Percentiles rank a stretch among this genome's conserved stretches.
phyloP scores from a whole-genome alignment of 2,888 invertebrate genomes.

The Cynaeus angustus region DNA sequence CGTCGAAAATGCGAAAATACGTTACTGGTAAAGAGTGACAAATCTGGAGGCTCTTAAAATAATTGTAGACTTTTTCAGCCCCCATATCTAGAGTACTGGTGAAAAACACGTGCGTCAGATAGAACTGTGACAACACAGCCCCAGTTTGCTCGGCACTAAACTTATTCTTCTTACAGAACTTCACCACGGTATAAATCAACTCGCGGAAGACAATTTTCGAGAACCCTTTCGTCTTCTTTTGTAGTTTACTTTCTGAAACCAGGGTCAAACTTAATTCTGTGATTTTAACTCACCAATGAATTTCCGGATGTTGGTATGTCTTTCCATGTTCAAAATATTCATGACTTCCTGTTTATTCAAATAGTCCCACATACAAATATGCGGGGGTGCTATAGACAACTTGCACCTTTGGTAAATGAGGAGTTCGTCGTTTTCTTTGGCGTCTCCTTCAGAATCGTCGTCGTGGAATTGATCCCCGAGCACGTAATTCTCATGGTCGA shows the following conservation, averaged over 20 bases:
- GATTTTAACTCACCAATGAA: slow-evolving; percentile 59
- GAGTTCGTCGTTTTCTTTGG: not conserved
- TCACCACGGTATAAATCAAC: slow-evolving; percentile 63
- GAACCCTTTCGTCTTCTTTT: slow-evolving; percentile 61
- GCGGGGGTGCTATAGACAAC: slow-evolving; percentile 54
- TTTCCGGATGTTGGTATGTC: slow-evolving; percentile 56
- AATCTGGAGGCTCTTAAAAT: slow-evolving; percentile 66
- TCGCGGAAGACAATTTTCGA: slow-evolving; percentile 63
- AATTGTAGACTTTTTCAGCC: slow-evolving; percentile 66
- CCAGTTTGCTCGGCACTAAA: slow-evolving; percentile 64
- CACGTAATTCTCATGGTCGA: slow-evolving; percentile 49
- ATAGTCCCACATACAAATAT: slow-evolving; percentile 64
- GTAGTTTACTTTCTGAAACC: slow-evolving; percentile 63
- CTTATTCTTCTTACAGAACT: slow-evolving; percentile 62
- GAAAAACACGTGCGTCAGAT: slow-evolving; percentile 67
- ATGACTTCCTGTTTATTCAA: slow-evolving; percentile 62
- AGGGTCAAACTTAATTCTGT: not conserved
- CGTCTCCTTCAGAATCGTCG: not conserved
- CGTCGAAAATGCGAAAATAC: no score
- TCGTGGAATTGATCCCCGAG: not conserved
- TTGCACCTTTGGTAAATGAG: not conserved
- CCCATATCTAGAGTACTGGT: slow-evolving; percentile 62
- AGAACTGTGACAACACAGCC: slow-evolving; percentile 67
- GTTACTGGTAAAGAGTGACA: slow-evolving; percentile 67
- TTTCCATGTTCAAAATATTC: slow-evolving; percentile 56